A percentile compares a stretch with the other conserved stretches of the same genome.
Conservation (phyloP, 2,797 vertebrate species). For the Neosalanx taihuensis region DNA sequence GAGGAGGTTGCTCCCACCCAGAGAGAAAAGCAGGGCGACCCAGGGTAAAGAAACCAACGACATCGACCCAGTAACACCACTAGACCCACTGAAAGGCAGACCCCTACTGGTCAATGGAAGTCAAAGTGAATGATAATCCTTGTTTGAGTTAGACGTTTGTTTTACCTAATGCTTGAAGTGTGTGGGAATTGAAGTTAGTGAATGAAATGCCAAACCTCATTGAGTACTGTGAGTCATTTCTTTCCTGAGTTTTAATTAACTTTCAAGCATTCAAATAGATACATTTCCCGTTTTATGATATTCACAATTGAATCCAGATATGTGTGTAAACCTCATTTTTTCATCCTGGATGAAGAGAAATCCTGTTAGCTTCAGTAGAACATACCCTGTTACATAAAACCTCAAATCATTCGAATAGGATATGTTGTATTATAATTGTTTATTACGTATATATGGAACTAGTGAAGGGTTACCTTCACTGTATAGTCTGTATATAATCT, state of each 20-base stretch:
- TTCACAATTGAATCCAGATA: neutral
- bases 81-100: neutral
- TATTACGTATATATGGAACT: constrained; percentile 38
- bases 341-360: constrained; percentile 7
- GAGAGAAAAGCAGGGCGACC: constrained; percentile 56
- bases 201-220: neutral
- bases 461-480: constrained; percentile 26
- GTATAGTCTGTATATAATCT: constrained; percentile 28
- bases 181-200: neutral
- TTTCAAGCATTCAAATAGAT: neutral
- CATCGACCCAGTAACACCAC: neutral
- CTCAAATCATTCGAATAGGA: constrained; percentile 14
- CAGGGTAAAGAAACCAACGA: constrained; percentile 34
- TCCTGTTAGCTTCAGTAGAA: neutral
- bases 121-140: neutral
- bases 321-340: neutral
- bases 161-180: neutral
- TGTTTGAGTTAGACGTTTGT: neutral
- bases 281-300: too few relatives aligned
- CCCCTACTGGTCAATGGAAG: neutral
- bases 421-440: constrained; percentile 53
- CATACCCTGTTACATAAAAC: neutral
- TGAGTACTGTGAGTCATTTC: neutral
- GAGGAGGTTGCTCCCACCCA: constrained; percentile 64
- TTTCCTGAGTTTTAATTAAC: neutral